phyloP scores from a whole-genome alignment of 30 jellyfish, hydroid and myxozoan genomes.

The Cassiopea xamachana region DNA sequence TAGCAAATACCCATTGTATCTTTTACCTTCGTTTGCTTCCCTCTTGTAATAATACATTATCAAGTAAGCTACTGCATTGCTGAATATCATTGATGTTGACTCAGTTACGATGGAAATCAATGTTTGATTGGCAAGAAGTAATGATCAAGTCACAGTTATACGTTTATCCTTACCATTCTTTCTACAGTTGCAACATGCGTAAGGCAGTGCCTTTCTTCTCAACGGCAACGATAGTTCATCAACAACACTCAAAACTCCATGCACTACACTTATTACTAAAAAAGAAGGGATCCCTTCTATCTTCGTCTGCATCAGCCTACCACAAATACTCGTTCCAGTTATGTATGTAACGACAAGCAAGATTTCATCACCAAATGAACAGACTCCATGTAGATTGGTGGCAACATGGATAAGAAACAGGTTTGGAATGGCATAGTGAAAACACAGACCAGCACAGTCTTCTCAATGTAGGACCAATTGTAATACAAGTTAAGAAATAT shows the following conservation, averaged over 20 bases:
- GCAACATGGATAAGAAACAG: neutral
- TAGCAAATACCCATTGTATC: conserved; percentile 13
- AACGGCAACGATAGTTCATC: conserved; percentile 40
- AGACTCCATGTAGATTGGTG: neutral
- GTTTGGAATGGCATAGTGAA: conserved; percentile 25
- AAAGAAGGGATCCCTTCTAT: conserved; percentile 1
- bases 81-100: conserved; percentile 8
- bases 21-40: neutral
- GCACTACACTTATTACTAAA: conserved; percentile 28
- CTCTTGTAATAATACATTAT: conserved; percentile 9
- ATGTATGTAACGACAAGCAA: neutral
- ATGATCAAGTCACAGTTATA: neutral
- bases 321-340: neutral
- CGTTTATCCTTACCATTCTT: neutral
- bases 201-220: neutral
- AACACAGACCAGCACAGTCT: conserved; percentile 21
- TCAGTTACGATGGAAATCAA: conserved; percentile 25
- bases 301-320: conserved; percentile 26
- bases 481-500: neutral
- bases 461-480: neutral
- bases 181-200: neutral
- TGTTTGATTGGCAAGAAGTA: conserved; percentile 26
- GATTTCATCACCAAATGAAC: neutral
- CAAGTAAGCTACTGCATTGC: conserved; percentile 13
- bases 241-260: conserved; percentile 19